Evolutionary conservation across 2,113 vertebrate species (phyloP).

Genomic region (Lota lota): DNA sequence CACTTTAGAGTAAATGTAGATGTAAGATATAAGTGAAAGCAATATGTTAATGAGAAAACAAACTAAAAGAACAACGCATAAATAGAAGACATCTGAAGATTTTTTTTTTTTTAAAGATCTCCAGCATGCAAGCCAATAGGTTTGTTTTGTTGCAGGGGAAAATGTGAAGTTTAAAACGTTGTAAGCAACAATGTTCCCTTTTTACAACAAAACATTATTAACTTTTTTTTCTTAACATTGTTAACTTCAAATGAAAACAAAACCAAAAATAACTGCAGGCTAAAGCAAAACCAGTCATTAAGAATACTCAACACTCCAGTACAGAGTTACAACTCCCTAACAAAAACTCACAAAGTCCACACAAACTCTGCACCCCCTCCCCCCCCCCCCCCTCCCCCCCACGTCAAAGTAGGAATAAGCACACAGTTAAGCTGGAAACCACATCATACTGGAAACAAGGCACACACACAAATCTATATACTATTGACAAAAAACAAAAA

Average conservation of each 20-base stretch:
- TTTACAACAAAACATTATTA: slow-evolving; percentile 69
- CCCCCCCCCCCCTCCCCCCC: slow-evolving; percentile 62
- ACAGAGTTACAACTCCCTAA: slow-evolving; percentile 83
- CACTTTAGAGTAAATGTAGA: slow-evolving; percentile 6
- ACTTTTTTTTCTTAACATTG: slow-evolving; percentile 30
- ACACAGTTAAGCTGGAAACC: slow-evolving; percentile 99
- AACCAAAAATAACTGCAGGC: slow-evolving; percentile 67
- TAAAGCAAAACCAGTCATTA: slow-evolving; percentile 82
- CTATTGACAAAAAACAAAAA: slow-evolving; percentile 65
- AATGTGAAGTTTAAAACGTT: slow-evolving; percentile 74
- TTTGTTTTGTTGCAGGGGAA: slow-evolving; percentile 74
- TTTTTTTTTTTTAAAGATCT: slow-evolving; percentile 48
- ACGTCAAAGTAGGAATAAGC: slow-evolving; percentile 85
- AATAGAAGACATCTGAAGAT: slow-evolving; percentile 42
- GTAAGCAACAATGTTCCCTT: slow-evolving; percentile 85
- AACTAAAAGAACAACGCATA: slow-evolving; percentile 54
- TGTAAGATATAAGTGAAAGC: slow-evolving; percentile 69
- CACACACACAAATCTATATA: slow-evolving; percentile 71
- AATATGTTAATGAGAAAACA: slow-evolving; percentile 75
- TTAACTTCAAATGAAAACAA: slow-evolving; percentile 57
- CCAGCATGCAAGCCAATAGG: slow-evolving; percentile 85
- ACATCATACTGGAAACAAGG: slow-evolving; percentile 94
- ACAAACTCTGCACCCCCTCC: slow-evolving; percentile 72
- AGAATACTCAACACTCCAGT: slow-evolving; percentile 82
- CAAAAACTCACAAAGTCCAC: slow-evolving; percentile 60